phyloP scores from a whole-genome alignment of 2,888 invertebrate genomes.

The Carpatolechia fugitivella region DNA sequence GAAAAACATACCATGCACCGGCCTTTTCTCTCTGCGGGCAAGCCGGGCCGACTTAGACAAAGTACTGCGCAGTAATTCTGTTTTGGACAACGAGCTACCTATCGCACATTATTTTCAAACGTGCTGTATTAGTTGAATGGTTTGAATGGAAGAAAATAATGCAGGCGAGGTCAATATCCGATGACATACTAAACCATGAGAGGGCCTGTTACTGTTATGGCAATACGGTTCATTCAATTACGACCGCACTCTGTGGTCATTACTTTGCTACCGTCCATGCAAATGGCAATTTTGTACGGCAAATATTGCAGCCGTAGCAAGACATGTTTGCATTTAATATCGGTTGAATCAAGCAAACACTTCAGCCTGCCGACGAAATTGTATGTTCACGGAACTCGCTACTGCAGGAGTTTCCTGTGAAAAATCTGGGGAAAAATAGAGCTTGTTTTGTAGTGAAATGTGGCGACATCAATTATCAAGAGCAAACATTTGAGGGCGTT shows the following conservation, averaged over 20 bases:
- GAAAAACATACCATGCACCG: too few relatives aligned
- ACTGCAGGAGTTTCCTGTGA: background rate
- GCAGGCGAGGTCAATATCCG: background rate
- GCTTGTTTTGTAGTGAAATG: background rate
- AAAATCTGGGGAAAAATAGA: background rate
- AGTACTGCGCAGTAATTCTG: too few relatives aligned
- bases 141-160: too few relatives aligned
- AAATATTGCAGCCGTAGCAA: background rate
- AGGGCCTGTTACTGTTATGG: constrained; percentile 6
- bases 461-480: background rate
- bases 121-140: too few relatives aligned
- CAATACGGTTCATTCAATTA: constrained; percentile 20
- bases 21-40: too few relatives aligned
- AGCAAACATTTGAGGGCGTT: background rate
- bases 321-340: background rate
- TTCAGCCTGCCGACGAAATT: background rate
- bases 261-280: constrained; percentile 17
- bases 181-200: constrained; percentile 6
- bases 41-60: too few relatives aligned
- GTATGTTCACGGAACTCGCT: background rate
- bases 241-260: constrained; percentile 7
- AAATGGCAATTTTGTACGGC: constrained; percentile 20
- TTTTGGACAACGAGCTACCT: too few relatives aligned
- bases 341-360: background rate
- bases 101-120: too few relatives aligned